Base-by-base conservation (phyloP, 2,888 invertebrate genomes). In the Congeria kusceri region DNA sequence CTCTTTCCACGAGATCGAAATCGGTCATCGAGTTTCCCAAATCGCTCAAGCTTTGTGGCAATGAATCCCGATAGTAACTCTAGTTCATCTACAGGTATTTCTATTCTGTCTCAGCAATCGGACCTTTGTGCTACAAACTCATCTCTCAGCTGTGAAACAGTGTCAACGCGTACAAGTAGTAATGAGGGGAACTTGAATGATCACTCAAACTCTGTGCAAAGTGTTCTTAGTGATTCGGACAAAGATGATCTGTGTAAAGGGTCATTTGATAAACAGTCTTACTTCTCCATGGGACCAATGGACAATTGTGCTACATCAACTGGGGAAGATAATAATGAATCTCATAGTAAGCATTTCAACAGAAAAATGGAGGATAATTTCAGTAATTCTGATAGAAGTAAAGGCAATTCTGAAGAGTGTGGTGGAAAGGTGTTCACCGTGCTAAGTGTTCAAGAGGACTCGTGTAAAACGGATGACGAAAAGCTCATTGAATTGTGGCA, bases 391-490 rank as follows among this genome's bases (percentile, higher is more conserved):
- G 44, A 28, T n/a, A 27, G 39, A 56, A 62, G 62, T 15, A 44
- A 62, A 32, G 28, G 25, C 29, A 53, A 76, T 23, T 46, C 59
- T 25, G 74, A 71, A 25, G 65, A 59, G 18, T 39, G 84, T 85
- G 67, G 84, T 69, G 77, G 78, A 47, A 75, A 86, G 69, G 83
- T 89, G 18, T 80, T 89, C 64, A 91, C 90, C 57, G 88, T 90
- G 20, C 78, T 89, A 18, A 88, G 86, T 83, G 89, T 89, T 20
- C 86, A 88, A 58, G 74, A 81, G 46, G 71, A 83, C 47, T 80
- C 80, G 0, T 87, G 89, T 59, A 90, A 90, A 87, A 91, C 91
- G 44, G 91, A 91, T 84, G 91, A 91, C 82, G 90, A 91, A 78
- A 91, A 91, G 79, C 65, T 91, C 13, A 87, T 89, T 49, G 91